Conservation (phyloP, 2,113 vertebrate species). For the Clarias magur region DNA sequence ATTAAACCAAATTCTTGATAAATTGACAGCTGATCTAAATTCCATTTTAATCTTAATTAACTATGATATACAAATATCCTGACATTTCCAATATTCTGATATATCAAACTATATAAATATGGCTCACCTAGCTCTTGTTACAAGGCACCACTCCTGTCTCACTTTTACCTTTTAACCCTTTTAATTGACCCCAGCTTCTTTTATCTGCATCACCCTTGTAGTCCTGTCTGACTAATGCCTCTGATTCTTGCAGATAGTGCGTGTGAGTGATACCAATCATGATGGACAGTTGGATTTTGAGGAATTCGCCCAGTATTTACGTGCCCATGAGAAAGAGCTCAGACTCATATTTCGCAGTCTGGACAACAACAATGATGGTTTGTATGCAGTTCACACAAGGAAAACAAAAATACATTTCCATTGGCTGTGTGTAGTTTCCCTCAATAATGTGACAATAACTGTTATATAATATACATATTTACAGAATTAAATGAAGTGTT, state of each 20-base stretch:
- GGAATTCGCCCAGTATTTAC: conserved; percentile 80
- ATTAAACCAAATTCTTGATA: background rate
- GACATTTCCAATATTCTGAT: background rate
- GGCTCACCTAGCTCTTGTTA: background rate
- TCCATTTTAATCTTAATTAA: background rate
- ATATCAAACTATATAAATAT: background rate
- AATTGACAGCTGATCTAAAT: background rate
- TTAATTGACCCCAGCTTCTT: background rate
- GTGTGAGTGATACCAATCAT: conserved; percentile 67
- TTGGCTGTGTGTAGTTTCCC: background rate
- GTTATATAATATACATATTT: too few relatives aligned
- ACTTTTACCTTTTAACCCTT: background rate
- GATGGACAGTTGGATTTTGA: conserved; percentile 79
- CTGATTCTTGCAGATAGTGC: conserved; percentile 62
- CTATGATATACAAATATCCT: background rate
- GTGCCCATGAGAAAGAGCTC: conserved; percentile 78
- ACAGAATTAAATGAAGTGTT: too few relatives aligned
- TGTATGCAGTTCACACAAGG: background rate
- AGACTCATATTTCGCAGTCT: conserved; percentile 80
- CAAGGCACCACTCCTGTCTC: background rate
- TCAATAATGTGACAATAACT: too few relatives aligned
- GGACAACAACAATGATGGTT: conserved; percentile 83
- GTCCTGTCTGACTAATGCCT: background rate
- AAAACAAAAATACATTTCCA: background rate
- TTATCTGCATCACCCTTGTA: background rate